Conservation (phyloP, 2,797 vertebrate species). For the Myotis vivesi region DNA sequence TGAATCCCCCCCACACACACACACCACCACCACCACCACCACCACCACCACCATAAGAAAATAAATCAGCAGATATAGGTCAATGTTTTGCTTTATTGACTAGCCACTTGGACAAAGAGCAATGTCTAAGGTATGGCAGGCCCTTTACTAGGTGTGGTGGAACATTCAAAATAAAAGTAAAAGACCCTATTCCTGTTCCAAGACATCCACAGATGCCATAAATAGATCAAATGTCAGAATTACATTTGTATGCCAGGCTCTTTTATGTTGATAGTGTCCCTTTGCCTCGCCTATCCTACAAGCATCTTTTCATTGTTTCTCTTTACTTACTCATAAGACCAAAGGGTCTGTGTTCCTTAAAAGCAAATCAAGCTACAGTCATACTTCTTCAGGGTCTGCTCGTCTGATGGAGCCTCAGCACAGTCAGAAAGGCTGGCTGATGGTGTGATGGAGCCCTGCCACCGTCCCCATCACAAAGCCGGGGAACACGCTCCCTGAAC, state of each 20-base stretch:
- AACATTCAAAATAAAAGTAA: background rate
- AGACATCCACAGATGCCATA: background rate
- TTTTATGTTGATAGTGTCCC: background rate
- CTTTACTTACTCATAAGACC: background rate
- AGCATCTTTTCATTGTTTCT: background rate
- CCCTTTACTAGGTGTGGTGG: background rate
- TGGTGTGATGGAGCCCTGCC: slow-evolving; percentile 77
- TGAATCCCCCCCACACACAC: background rate
- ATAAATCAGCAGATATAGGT: background rate
- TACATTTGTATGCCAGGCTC: background rate
- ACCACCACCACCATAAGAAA: background rate
- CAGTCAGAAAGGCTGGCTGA: slow-evolving; percentile 82
- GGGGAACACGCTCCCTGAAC: slow-evolving; percentile 80
- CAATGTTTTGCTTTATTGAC: background rate
- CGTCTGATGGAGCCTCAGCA: slow-evolving; percentile 84
- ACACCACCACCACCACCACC: background rate
- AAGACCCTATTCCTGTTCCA: background rate
- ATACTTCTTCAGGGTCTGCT: slow-evolving; percentile 83
- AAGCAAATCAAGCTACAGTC: slow-evolving; percentile 75
- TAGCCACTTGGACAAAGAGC: background rate
- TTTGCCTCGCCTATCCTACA: background rate
- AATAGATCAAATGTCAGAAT: background rate
- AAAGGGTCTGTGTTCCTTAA: slow-evolving; percentile 76
- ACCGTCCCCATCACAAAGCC: slow-evolving; percentile 78
- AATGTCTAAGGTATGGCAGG: background rate